Conservation (phyloP, 2,113 vertebrate genomes). For the Pseudorhombus dupliciocellatus region DNA sequence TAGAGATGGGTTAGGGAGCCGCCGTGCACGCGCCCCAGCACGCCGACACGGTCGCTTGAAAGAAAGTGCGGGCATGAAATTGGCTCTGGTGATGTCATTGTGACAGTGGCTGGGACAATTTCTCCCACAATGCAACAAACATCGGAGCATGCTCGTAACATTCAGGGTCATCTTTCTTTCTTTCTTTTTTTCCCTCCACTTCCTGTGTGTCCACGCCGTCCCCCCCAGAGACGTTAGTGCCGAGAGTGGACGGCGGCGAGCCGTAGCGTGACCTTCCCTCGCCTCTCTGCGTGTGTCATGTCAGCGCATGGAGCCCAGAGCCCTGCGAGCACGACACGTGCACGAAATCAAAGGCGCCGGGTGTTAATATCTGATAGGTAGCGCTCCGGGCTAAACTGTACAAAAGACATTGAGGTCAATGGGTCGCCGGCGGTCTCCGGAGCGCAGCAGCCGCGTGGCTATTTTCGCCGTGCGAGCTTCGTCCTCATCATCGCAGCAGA, state of each 20-base stretch:
- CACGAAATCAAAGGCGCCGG: slow-evolving; percentile 65
- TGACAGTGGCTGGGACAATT: not conserved
- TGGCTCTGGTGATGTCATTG: slow-evolving; percentile 64
- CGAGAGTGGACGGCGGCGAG: slow-evolving; percentile 60
- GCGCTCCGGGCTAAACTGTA: slow-evolving; percentile 68
- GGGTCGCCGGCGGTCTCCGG: slow-evolving; percentile 71
- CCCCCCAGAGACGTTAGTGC: slow-evolving; percentile 63
- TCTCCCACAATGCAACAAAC: slow-evolving; percentile 53
- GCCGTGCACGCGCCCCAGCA: slow-evolving; percentile 18
- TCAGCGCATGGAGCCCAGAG: no score
- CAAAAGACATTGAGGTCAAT: slow-evolving; percentile 77
- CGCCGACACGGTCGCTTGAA: slow-evolving; percentile 42
- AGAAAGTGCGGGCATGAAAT: slow-evolving; percentile 52
- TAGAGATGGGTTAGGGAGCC: slow-evolving; percentile 71
- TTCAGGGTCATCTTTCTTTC: slow-evolving; percentile 22
- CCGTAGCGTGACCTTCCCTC: slow-evolving; percentile 61
- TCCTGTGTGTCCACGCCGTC: slow-evolving; percentile 52
- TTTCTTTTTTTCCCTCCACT: slow-evolving; percentile 27
- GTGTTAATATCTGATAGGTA: slow-evolving; percentile 76
- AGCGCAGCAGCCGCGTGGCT: slow-evolving; percentile 53
- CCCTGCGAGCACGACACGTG: slow-evolving; percentile 57
- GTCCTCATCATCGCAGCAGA: slow-evolving; percentile 62
- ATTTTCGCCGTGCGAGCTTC: slow-evolving; percentile 71
- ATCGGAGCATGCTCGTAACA: slow-evolving; percentile 55
- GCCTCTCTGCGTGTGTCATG: slow-evolving; percentile 50